Evolutionary conservation across 2,797 vertebrate species (phyloP).

Genomic region (Diglossa cyanea): DNA sequence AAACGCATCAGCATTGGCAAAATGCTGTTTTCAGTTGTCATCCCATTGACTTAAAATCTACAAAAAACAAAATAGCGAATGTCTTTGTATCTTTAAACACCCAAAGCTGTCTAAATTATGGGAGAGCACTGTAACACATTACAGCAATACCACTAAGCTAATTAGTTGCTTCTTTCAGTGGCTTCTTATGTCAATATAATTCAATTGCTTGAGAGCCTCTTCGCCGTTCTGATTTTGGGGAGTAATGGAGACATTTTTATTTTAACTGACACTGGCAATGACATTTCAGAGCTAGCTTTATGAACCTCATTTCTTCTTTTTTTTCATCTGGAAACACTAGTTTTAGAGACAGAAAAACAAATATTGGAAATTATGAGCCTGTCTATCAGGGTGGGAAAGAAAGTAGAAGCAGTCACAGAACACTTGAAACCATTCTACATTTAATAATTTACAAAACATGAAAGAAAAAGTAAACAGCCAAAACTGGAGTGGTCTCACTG

Average conservation of each 20-base stretch:
- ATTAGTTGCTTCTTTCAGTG: constrained; percentile 29
- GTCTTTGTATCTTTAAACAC: not conserved
- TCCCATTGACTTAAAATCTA: constrained; percentile 18
- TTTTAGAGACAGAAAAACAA: not conserved
- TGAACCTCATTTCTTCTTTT: not conserved
- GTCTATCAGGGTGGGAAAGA: not conserved
- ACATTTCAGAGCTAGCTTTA: constrained; percentile 21
- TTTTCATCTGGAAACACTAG: not conserved
- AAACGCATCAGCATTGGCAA: not conserved
- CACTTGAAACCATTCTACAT: not conserved
- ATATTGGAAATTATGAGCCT: not conserved
- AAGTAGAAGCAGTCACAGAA: not conserved
- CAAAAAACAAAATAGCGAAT: not conserved
- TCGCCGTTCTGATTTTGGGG: not conserved
- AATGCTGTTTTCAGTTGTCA: constrained; percentile 9
- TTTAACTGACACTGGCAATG: not conserved
- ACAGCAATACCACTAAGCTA: not conserved
- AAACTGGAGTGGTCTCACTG: not conserved
- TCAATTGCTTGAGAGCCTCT: constrained; percentile 5
- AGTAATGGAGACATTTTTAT: not conserved
- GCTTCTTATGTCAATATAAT: constrained; percentile 19
- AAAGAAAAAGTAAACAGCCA: not conserved
- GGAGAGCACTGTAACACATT: not conserved
- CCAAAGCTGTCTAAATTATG: constrained; percentile 1
- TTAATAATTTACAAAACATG: not conserved